phyloP scores from a whole-genome alignment of 2,888 invertebrate species.

The Caenorhabditis afra region DNA sequence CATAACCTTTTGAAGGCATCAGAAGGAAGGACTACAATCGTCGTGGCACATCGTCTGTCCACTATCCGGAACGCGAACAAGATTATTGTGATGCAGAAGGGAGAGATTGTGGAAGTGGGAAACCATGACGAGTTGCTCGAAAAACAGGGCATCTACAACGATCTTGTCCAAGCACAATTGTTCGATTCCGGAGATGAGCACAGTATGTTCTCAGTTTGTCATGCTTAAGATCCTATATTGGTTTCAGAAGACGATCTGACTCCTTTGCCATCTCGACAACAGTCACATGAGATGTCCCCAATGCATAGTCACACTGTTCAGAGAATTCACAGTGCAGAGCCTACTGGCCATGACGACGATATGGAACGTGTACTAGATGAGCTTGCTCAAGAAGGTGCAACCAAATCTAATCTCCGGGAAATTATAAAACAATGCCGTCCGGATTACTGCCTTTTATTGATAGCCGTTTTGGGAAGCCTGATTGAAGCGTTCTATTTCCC shows the following conservation, averaged over 20 bases:
- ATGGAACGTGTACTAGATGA: conserved; percentile 53
- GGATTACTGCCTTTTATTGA: conserved; percentile 23
- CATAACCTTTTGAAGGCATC: no score
- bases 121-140: conserved; percentile 86
- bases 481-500: conserved; percentile 50
- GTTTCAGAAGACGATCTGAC: conserved; percentile 16
- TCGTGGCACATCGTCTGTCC: conserved; percentile 82
- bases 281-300: conserved; percentile 38
- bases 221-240: no score
- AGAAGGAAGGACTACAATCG: conserved; percentile 81
- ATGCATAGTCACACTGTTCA: conserved; percentile 42
- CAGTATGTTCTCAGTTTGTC: conserved; percentile 2
- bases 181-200: conserved; percentile 64
- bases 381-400: conserved; percentile 37
- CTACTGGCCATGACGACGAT: conserved; percentile 37
- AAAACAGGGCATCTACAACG: conserved; percentile 85
- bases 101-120: conserved; percentile 85
- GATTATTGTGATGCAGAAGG: conserved; percentile 81
- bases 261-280: conserved; percentile 23
- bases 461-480: conserved; percentile 31
- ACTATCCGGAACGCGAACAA: conserved; percentile 82
- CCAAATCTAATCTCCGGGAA: conserved; percentile 37
- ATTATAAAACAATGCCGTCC: conserved; percentile 50
- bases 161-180: conserved; percentile 81
- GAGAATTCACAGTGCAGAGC: conserved; percentile 35